A percentile compares a stretch with the other conserved stretches of the same genome.
Conservation (phyloP, 1,140 invertebrate species). For the Brachionus rubens region DNA sequence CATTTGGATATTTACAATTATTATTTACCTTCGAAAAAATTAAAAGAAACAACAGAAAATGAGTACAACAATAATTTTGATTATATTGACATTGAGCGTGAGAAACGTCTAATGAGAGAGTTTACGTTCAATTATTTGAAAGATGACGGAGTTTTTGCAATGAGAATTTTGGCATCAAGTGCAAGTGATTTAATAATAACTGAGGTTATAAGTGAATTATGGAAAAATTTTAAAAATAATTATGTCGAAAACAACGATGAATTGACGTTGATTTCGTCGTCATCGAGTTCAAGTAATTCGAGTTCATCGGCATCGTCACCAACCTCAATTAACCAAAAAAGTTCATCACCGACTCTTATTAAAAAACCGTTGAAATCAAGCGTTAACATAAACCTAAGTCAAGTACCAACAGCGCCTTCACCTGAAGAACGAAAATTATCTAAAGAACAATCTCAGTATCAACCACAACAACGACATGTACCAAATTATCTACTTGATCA, state of each 20-base stretch:
- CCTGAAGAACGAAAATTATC: not conserved
- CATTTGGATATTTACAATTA: not conserved
- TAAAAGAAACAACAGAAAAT: not conserved
- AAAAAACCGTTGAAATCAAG: not conserved
- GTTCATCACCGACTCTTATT: not conserved
- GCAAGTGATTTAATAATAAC: conserved; percentile 26
- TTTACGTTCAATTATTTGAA: conserved; percentile 44
- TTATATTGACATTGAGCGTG: conserved; percentile 25
- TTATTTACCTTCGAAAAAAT: not conserved
- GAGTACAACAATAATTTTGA: conserved; percentile 14
- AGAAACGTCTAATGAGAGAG: conserved; percentile 11
- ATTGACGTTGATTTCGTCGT: conserved; percentile 11
- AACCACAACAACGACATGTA: conserved; percentile 3
- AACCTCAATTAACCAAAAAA: not conserved
- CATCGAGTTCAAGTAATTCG: conserved; percentile 9
- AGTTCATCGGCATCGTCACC: not conserved
- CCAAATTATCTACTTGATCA: conserved; percentile 3
- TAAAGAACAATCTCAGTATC: not conserved
- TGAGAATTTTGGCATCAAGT: conserved; percentile 4
- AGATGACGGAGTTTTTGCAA: conserved; percentile 33
- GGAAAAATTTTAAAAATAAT: conserved; percentile 42
- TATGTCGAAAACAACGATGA: not conserved
- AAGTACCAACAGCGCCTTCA: no score
- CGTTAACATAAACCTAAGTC: not conserved
- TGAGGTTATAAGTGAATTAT: conserved; percentile 24